A percentile compares a stretch with the other conserved stretches of the same genome.
Conservation (phyloP, 2,797 vertebrate genomes). For the Phyllotis vaccarum region DNA sequence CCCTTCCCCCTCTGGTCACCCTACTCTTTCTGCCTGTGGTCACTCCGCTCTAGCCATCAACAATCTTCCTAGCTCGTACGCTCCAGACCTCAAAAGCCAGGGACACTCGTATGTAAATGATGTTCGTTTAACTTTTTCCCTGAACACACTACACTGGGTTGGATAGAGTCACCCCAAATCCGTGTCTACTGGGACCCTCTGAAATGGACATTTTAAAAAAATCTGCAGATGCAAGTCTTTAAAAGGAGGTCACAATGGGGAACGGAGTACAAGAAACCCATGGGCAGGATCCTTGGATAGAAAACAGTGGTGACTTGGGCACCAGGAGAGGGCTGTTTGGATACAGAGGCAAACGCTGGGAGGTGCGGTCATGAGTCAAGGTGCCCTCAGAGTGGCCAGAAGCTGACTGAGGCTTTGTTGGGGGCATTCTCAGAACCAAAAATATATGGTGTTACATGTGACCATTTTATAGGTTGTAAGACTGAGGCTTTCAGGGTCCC, state of each 20-base stretch:
- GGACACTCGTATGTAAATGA: neutral
- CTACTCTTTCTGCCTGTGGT: neutral
- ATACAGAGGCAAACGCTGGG: neutral
- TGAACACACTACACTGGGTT: fast-evolving
- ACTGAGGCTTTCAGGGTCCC: neutral
- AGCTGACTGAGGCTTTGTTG: neutral
- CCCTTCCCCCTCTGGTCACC: fast-evolving
- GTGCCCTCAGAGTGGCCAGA: too few relatives aligned
- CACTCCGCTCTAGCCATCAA: neutral
- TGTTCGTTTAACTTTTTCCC: neutral
- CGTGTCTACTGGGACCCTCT: fast-evolving
- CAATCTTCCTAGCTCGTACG: fast-evolving
- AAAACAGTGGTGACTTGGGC: neutral
- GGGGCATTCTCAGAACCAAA: neutral
- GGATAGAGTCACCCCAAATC: neutral
- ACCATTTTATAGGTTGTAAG: neutral
- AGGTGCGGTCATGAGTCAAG: neutral
- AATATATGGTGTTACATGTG: neutral
- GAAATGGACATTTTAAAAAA: neutral
- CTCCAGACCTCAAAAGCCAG: neutral
- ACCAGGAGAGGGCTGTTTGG: neutral
- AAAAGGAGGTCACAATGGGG: neutral
- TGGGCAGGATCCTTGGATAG: neutral
- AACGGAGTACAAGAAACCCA: neutral
- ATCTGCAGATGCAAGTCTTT: neutral